Conservation (phyloP, 35 echinoderm and acorn worm genomes). For the Eucidaris tribuloides region DNA sequence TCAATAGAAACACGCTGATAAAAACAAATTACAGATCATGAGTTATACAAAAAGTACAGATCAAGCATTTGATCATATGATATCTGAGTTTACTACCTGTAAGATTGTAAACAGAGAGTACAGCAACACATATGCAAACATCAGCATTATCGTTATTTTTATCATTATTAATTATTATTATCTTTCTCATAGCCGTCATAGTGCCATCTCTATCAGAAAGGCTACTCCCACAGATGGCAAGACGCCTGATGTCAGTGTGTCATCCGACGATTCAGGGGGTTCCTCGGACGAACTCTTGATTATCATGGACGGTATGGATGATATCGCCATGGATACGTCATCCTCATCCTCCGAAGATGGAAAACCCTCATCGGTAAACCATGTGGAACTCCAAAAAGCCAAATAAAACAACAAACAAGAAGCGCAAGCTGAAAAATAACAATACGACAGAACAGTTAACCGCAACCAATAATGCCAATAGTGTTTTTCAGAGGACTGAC, state of each 20-base stretch:
- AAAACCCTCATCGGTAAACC: slow-evolving; percentile 23
- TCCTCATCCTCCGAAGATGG: slow-evolving; percentile 2
- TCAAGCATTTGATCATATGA: too few species aligned
- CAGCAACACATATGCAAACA: too few species aligned
- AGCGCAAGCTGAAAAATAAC: slow-evolving; percentile 31
- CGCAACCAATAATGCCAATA: background rate
- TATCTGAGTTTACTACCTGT: too few species aligned
- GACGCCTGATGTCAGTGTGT: background rate
- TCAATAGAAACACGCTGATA: too few species aligned
- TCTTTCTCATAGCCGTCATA: background rate
- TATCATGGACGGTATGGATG: slow-evolving; percentile 20
- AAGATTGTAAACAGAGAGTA: too few species aligned
- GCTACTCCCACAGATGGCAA: slow-evolving; percentile 1
- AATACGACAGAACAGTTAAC: background rate
- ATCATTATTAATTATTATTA: too few species aligned
- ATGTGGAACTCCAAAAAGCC: slow-evolving; percentile 47
- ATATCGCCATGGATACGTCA: slow-evolving; percentile 8
- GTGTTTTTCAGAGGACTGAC: background rate
- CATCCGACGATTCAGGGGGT: background rate
- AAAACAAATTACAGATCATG: too few species aligned
- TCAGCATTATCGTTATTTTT: too few species aligned
- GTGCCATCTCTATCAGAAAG: background rate
- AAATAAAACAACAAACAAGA: slow-evolving; percentile 28
- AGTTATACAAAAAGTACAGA: too few species aligned
- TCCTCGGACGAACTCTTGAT: slow-evolving; percentile 10